A percentile compares a stretch with the other conserved stretches of the same genome.
Evolutionary conservation across 2,888 invertebrate species (phyloP).

Genomic region (Drosophila affinis): DNA sequence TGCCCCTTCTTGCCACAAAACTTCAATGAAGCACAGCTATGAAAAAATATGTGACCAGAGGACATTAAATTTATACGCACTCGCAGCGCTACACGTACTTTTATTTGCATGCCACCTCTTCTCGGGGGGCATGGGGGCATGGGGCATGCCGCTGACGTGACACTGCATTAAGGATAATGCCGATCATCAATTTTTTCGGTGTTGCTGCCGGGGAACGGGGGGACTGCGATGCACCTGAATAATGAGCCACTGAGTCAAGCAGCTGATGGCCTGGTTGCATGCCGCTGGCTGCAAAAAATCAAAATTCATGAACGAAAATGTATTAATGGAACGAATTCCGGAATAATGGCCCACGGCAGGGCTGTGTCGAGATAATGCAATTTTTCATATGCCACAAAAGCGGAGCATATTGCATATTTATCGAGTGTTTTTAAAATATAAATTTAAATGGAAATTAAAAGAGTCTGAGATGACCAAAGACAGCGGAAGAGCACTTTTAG

Average conservation of each 20-base stretch:
- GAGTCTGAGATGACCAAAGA: neutral
- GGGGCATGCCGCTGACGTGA: neutral
- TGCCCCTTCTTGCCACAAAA: neutral
- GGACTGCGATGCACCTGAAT: slow-evolving; percentile 7
- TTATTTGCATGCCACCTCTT: neutral
- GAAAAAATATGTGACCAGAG: slow-evolving; percentile 12
- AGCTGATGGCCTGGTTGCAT: neutral
- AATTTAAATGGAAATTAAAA: neutral
- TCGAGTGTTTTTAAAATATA: neutral
- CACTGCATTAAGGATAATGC: slow-evolving; percentile 17
- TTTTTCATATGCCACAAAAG: neutral
- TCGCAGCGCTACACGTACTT: neutral
- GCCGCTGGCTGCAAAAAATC: neutral
- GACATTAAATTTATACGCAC: slow-evolving; percentile 19
- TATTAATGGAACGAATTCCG: neutral
- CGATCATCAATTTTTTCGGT: slow-evolving; percentile 15
- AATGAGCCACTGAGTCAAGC: neutral
- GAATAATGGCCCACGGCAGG: neutral
- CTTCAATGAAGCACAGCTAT: neutral
- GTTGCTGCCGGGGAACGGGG: neutral
- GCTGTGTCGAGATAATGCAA: neutral
- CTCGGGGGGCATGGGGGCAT: too few species aligned
- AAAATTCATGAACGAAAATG: neutral
- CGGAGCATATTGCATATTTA: neutral
- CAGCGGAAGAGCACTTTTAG: too few species aligned